Percentiles rank a stretch among this genome's conserved stretches.
phyloP scores from a whole-genome alignment of 2,113 vertebrate genomes.

The Paracanthobrama guichenoti region DNA sequence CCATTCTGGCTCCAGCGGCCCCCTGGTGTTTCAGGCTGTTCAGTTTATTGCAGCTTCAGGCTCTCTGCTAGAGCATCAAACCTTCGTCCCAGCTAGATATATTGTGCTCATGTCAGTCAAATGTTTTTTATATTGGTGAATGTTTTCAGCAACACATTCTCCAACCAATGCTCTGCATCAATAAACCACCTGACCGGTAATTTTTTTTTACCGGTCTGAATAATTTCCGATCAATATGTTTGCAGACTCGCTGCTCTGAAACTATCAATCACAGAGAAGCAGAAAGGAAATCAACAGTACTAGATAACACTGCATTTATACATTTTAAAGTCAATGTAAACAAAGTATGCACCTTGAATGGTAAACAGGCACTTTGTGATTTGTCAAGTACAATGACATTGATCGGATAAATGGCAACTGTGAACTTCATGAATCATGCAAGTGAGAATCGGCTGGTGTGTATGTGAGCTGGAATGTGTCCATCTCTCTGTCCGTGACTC shows the following conservation, averaged over 20 bases:
- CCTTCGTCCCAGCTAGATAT: slow-evolving; percentile 5
- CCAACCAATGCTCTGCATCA: slow-evolving; percentile 45
- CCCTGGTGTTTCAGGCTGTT: slow-evolving; percentile 15
- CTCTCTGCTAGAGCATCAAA: slow-evolving; percentile 1
- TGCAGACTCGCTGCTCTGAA: slow-evolving; percentile 40
- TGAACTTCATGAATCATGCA: slow-evolving; percentile 34
- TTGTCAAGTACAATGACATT: slow-evolving; percentile 41
- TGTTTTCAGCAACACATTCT: slow-evolving; percentile 42
- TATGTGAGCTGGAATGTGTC: slow-evolving; percentile 21
- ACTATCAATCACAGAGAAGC: slow-evolving; percentile 52
- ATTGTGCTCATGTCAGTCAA: slow-evolving; percentile 41
- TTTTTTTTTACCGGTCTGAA: slow-evolving; percentile 56
- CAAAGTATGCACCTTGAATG: slow-evolving; percentile 12
- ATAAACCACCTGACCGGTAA: slow-evolving; percentile 56
- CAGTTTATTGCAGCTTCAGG: slow-evolving; percentile 48
- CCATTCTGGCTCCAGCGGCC: slow-evolving; percentile 34
- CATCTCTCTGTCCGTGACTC: slow-evolving; percentile 10
- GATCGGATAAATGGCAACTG: slow-evolving; percentile 21
- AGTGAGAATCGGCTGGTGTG: not conserved
- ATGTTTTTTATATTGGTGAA: not conserved
- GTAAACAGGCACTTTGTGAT: slow-evolving; percentile 11
- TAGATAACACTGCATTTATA: slow-evolving; percentile 23
- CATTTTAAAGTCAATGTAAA: slow-evolving; percentile 27
- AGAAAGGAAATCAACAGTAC: slow-evolving; percentile 47
- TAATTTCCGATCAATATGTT: slow-evolving; percentile 64